phyloP scores from a whole-genome alignment of 2,888 invertebrate genomes.

The Julus scandinavius region DNA sequence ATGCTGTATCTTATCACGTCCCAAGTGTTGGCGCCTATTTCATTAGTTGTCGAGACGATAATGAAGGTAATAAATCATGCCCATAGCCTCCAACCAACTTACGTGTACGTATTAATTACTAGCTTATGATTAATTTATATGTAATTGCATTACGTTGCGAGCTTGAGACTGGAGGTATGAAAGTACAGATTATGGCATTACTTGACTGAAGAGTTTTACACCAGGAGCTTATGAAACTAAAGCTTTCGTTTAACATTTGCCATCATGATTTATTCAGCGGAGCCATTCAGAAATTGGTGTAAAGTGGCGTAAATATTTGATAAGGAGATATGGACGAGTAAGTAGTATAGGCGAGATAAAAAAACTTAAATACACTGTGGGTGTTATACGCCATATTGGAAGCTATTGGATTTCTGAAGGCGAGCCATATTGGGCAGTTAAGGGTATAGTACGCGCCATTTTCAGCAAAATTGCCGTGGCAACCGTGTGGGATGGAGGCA shows the following conservation, averaged over 20 bases:
- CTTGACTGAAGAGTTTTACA: not conserved
- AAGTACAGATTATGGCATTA: not conserved
- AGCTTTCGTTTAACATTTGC: not conserved
- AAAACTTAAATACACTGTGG: not conserved
- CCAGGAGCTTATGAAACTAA: not conserved
- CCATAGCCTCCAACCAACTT: not conserved
- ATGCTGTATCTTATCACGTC: not conserved
- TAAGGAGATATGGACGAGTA: not conserved
- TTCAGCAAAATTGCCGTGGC: not conserved
- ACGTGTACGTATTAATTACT: not conserved
- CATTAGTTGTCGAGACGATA: not conserved
- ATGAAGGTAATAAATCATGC: not conserved
- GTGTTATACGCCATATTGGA: not conserved
- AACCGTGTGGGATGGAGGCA: not conserved
- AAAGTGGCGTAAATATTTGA: conserved; percentile 1
- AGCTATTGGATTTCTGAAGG: not conserved
- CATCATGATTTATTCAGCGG: not conserved
- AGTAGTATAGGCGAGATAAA: not conserved
- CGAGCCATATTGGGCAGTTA: not conserved
- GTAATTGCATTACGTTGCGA: not conserved
- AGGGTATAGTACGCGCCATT: not conserved
- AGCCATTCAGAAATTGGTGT: not conserved
- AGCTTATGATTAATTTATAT: not conserved
- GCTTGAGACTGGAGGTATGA: not conserved
- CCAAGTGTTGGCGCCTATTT: not conserved